Percentiles rank a stretch among this genome's conserved stretches.
These are phyloP conservation scores for Gambusia yucatana DNA, from an alignment of 2,797 vertebrate species.

Conservation along the genomic window DNA sequence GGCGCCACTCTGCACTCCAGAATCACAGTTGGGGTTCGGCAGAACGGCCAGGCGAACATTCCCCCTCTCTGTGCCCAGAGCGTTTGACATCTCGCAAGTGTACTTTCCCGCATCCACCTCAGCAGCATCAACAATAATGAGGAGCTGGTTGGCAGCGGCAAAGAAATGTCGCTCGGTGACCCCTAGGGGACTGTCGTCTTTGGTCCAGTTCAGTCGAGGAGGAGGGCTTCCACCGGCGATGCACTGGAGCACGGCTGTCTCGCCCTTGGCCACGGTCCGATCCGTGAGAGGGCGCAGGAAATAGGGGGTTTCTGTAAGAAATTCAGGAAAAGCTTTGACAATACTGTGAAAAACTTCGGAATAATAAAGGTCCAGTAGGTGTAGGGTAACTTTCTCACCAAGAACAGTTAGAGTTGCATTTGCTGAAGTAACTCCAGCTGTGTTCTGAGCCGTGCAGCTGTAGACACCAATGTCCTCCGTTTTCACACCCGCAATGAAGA, in stretches of 20 bases:
- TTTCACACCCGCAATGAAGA: constrained; percentile 96
- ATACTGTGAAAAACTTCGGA: too few relatives aligned
- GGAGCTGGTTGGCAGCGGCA: constrained; percentile 93
- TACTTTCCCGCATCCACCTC: constrained; percentile 91
- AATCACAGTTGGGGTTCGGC: constrained; percentile 92
- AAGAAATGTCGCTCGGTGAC: constrained; percentile 97
- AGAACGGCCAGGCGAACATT: constrained; percentile 89
- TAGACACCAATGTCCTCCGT: constrained; percentile 93
- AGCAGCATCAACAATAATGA: constrained; percentile 93
- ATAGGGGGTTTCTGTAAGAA: constrained; percentile 89
- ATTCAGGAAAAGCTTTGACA: background rate
- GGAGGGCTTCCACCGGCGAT: constrained; percentile 94
- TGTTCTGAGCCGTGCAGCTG: constrained; percentile 96
- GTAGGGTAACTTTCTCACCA: constrained; percentile 77
- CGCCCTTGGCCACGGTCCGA: constrained; percentile 91
- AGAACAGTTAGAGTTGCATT: constrained; percentile 94
- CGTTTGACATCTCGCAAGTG: constrained; percentile 97
- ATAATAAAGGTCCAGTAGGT: background rate
- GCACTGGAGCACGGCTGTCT: constrained; percentile 95
- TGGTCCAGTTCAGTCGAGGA: constrained; percentile 94
- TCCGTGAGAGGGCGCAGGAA: constrained; percentile 92
- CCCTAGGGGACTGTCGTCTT: constrained; percentile 90
- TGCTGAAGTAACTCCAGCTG: constrained; percentile 91
- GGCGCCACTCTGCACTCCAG: constrained; percentile 73
- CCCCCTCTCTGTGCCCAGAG: constrained; percentile 92